Evolutionary conservation across 1,140 invertebrate genomes (phyloP).

Genomic region (Platyura marginata): DNA sequence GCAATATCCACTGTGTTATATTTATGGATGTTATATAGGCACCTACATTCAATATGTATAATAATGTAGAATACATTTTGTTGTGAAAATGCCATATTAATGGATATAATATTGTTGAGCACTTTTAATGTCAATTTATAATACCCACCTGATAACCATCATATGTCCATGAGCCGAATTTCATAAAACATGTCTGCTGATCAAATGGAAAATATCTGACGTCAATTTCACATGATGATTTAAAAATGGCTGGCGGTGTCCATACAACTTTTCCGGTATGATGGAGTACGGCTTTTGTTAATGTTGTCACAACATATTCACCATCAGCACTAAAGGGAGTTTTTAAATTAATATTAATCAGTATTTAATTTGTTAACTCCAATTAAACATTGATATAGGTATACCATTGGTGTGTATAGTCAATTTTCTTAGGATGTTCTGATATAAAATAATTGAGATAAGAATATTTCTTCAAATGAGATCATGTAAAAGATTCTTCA

Average conservation of each 20-base stretch:
- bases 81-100: neutral
- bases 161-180: slow-evolving; percentile 97
- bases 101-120: neutral
- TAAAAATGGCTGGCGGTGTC: slow-evolving; percentile 94
- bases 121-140: slow-evolving; percentile 2
- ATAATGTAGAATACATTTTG: neutral
- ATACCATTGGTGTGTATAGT: neutral
- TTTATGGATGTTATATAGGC: too few relatives aligned
- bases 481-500: too few relatives aligned
- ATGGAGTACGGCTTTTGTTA: slow-evolving; percentile 90
- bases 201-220: slow-evolving; percentile 94
- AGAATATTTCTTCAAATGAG: too few relatives aligned
- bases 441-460: too few relatives aligned
- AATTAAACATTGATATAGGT: neutral
- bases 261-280: slow-evolving; percentile 76
- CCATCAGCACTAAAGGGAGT: slow-evolving; percentile 87
- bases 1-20: too few relatives aligned
- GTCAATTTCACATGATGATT: slow-evolving; percentile 94
- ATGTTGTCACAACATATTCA: slow-evolving; percentile 92
- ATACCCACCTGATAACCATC: slow-evolving; percentile 72
- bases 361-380: too few relatives aligned
- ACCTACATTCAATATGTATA: too few relatives aligned
- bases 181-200: slow-evolving; percentile 91
- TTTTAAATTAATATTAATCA: too few relatives aligned
- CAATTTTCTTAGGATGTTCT: neutral